Evolutionary conservation across 2,888 invertebrate genomes (phyloP).

Genomic region (Cerastis rubricosa): DNA sequence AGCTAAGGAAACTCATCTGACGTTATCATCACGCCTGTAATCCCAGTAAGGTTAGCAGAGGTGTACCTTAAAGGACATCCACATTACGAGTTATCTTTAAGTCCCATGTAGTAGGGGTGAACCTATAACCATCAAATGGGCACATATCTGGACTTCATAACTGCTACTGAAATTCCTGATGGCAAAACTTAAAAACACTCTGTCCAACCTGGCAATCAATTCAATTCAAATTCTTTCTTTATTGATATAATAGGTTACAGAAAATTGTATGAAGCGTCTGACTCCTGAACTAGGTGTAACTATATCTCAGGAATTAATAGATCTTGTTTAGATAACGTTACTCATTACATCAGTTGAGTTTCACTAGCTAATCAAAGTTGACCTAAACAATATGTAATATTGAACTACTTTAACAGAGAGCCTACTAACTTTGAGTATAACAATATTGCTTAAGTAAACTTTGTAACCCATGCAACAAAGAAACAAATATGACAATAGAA

Average conservation of each 20-base stretch:
- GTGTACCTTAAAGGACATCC: not conserved
- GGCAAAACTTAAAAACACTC: not conserved
- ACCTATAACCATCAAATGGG: not conserved
- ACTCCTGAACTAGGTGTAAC: too few relatives aligned
- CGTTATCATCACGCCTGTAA: not conserved
- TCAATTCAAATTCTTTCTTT: too few relatives aligned
- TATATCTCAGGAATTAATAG: too few relatives aligned
- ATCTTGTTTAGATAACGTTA: not conserved
- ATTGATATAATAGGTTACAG: too few relatives aligned
- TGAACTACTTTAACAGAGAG: conserved; percentile 60
- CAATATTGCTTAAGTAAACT: conserved; percentile 41
- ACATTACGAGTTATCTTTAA: not conserved
- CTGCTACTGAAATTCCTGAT: not conserved
- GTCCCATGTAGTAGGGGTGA: not conserved
- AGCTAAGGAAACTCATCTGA: not conserved
- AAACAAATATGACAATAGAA: not conserved
- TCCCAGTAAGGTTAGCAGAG: not conserved
- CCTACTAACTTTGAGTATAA: conserved; percentile 59
- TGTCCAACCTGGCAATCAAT: not conserved
- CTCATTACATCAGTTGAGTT: not conserved
- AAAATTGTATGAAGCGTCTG: too few relatives aligned
- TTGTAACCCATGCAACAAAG: conserved; percentile 1
- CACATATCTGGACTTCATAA: not conserved
- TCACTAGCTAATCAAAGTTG: not conserved
- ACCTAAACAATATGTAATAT: conserved; percentile 27